phyloP scores from a whole-genome alignment of 53 echinoderm and acorn worm species.

The Henricia sp. region DNA sequence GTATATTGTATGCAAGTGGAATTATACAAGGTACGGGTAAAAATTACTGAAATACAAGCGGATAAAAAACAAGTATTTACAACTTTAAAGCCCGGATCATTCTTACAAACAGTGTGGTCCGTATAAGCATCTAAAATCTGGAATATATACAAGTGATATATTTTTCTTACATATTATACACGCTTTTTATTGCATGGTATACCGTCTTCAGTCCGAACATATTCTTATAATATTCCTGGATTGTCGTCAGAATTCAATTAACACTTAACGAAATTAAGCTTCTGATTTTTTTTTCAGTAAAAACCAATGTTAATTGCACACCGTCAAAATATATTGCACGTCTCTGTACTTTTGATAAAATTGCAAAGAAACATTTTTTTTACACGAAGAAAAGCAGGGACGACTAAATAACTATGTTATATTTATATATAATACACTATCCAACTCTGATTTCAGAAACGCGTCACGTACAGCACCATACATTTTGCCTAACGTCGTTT shows the following conservation, averaged over 20 bases:
- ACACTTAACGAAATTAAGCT: not conserved
- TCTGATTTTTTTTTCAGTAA: too few relatives aligned
- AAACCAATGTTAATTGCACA: too few relatives aligned
- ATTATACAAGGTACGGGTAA: constrained; percentile 16
- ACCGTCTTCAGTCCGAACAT: not conserved
- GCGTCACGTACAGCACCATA: too few relatives aligned
- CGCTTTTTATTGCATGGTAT: constrained; percentile 45
- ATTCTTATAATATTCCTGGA: constrained; percentile 9
- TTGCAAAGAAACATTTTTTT: too few relatives aligned
- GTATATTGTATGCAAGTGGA: constrained; percentile 16
- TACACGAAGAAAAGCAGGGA: too few relatives aligned
- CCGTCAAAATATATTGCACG: not conserved
- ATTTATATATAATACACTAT: too few relatives aligned
- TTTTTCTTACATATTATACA: constrained; percentile 27
- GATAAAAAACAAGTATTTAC: constrained; percentile 58
- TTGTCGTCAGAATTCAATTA: not conserved
- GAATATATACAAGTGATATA: constrained; percentile 36
- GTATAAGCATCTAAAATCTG: constrained; percentile 43
- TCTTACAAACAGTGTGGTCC: constrained; percentile 33
- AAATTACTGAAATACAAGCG: constrained; percentile 48
- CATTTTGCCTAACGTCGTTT: too few relatives aligned
- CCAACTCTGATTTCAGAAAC: too few relatives aligned
- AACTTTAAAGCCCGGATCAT: constrained; percentile 10
- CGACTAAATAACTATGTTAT: too few relatives aligned
- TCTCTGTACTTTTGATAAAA: too few relatives aligned